These are phyloP conservation scores for Lutraria lutraria DNA, from an alignment of 2,888 invertebrate genomes.

Conservation along the genomic window DNA sequence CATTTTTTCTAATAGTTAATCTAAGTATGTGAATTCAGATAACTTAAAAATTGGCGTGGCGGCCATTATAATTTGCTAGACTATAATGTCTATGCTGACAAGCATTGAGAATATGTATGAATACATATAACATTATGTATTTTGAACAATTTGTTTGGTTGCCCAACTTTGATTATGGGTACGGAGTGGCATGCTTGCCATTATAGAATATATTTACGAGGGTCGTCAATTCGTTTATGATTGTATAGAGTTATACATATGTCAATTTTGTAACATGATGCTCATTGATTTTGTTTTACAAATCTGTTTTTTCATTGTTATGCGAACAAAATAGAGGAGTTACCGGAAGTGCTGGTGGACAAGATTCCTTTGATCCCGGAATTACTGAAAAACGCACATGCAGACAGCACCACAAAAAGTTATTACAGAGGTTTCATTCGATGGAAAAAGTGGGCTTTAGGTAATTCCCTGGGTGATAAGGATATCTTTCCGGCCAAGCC, in stretches of 20 bases:
- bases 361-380: constrained; percentile 51
- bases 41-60: too few species aligned
- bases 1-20: too few species aligned
- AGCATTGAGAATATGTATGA: constrained; percentile 33
- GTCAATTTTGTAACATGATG: too few species aligned
- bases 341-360: constrained; percentile 48
- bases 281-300: not conserved
- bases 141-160: too few species aligned
- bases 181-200: too few species aligned
- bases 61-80: not conserved
- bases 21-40: too few species aligned
- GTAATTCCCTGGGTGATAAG: constrained; percentile 40
- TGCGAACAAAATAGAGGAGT: constrained; percentile 20
- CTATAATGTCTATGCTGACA: not conserved
- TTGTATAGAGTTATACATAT: too few species aligned
- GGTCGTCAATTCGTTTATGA: too few species aligned
- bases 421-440: constrained; percentile 50
- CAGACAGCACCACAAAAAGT: constrained; percentile 36
- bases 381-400: constrained; percentile 34
- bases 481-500: constrained; percentile 61
- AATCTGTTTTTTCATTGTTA: constrained; percentile 45
- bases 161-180: too few species aligned
- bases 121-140: too few species aligned
- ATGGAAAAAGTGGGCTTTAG: constrained; percentile 52
- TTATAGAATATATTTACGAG: too few species aligned